A percentile compares a stretch with the other conserved stretches of the same genome.
Conservation (phyloP, 2,113 vertebrate species). For the Apodemus speciosus region DNA sequence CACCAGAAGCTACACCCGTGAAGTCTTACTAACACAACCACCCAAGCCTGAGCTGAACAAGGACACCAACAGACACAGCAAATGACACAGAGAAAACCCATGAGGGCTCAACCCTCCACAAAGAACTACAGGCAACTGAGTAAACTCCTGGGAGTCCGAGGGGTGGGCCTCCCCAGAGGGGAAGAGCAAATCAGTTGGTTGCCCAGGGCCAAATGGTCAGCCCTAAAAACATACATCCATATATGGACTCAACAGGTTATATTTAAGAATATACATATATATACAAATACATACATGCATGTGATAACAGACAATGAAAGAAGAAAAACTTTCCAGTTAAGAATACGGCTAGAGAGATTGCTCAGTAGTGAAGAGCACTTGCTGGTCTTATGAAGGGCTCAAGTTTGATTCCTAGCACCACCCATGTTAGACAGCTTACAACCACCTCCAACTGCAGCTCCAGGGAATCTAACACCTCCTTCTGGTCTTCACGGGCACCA, state of each 20-base stretch:
- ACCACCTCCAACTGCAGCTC: background rate
- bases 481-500: too few species aligned
- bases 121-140: background rate
- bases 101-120: background rate
- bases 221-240: background rate
- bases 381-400: background rate
- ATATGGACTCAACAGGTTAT: background rate
- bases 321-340: background rate
- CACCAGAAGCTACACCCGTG: background rate
- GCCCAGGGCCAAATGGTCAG: background rate
- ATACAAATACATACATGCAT: background rate
- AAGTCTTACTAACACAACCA: background rate
- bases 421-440: background rate
- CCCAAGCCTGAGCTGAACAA: background rate
- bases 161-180: background rate
- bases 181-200: background rate
- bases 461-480: background rate
- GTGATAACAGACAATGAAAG: background rate
- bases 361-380: too few species aligned
- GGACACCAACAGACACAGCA: background rate
- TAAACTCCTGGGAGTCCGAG: background rate
- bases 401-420: background rate
- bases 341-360: background rate
- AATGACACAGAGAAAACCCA: background rate
- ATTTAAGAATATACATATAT: background rate